phyloP scores from a whole-genome alignment of 2,888 invertebrate species.

The Lomographa bimaculata region DNA sequence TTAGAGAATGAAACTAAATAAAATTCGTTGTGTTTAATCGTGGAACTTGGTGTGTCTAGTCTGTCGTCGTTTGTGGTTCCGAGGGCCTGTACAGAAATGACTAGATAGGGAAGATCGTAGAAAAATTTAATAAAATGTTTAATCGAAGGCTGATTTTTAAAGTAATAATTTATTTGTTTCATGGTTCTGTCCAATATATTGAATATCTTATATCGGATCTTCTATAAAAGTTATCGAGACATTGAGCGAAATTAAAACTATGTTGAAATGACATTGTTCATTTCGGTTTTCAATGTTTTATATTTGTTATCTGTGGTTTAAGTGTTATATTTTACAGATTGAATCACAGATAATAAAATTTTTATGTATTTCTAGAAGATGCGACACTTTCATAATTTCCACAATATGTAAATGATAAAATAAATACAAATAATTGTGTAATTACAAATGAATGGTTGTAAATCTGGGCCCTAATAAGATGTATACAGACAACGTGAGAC shows the following conservation, averaged over 20 bases:
- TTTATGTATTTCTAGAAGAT: slow-evolving; percentile 2
- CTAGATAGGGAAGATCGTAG: slow-evolving; percentile 58
- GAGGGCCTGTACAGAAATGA: slow-evolving; percentile 31
- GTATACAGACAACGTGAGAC: slow-evolving; percentile 43
- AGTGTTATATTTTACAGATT: no score
- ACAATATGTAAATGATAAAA: not conserved
- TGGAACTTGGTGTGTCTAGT: slow-evolving; percentile 25
- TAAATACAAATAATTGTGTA: not conserved
- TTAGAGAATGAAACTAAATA: no score
- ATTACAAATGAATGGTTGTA: slow-evolving; percentile 28
- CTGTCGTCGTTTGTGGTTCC: slow-evolving; percentile 36
- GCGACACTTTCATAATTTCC: not conserved
- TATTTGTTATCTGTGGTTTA: no score
- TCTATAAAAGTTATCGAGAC: slow-evolving; percentile 9
- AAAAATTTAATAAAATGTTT: slow-evolving; percentile 48
- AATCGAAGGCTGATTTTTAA: slow-evolving; percentile 71
- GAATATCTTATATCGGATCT: slow-evolving; percentile 17
- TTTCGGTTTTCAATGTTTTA: no score
- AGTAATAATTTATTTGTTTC: slow-evolving; percentile 53
- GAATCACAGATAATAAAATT: no score
- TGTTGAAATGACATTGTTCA: no score
- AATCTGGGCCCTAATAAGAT: slow-evolving; percentile 36
- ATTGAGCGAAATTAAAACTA: no score
- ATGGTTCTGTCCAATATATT: slow-evolving; percentile 18
- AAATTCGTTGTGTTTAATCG: slow-evolving; percentile 5